phyloP scores from a whole-genome alignment of 2,888 invertebrate species.

The Dyspetes luteomarginatus region DNA sequence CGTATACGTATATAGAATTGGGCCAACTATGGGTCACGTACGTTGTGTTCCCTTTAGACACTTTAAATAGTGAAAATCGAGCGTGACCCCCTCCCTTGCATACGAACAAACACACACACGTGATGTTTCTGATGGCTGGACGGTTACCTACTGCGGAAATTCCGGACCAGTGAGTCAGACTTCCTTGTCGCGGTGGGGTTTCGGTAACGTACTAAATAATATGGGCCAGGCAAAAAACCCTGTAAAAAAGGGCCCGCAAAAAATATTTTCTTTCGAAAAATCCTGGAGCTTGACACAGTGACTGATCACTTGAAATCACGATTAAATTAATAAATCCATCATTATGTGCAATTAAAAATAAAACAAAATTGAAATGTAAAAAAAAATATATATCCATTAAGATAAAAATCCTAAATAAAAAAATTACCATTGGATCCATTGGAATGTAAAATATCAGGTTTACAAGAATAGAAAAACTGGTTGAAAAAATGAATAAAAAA shows the following conservation, averaged over 20 bases:
- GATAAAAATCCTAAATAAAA: neutral
- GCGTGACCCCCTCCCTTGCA: conserved; percentile 55
- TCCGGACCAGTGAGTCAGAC: conserved; percentile 63
- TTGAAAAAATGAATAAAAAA: neutral
- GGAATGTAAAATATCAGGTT: too few species aligned
- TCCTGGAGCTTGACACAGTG: neutral
- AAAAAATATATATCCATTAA: neutral
- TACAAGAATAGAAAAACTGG: too few species aligned
- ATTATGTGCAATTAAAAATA: neutral
- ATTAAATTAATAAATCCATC: neutral
- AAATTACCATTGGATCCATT: neutral
- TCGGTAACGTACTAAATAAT: conserved; percentile 54
- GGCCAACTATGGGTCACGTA: conserved; percentile 63
- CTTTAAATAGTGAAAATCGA: conserved; percentile 64
- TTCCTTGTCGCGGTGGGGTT: conserved; percentile 51
- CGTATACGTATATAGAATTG: conserved; percentile 39
- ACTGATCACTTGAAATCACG: neutral
- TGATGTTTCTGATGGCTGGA: conserved; percentile 23
- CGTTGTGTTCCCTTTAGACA: conserved; percentile 63
- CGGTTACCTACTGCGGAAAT: conserved; percentile 59
- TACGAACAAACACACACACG: neutral
- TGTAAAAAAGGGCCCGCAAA: neutral
- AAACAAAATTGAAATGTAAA: neutral
- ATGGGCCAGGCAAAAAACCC: conserved; percentile 27
- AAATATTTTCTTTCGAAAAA: neutral